Evolutionary conservation across 2,113 vertebrate species (phyloP).

Genomic region (Marmota monax): DNA sequence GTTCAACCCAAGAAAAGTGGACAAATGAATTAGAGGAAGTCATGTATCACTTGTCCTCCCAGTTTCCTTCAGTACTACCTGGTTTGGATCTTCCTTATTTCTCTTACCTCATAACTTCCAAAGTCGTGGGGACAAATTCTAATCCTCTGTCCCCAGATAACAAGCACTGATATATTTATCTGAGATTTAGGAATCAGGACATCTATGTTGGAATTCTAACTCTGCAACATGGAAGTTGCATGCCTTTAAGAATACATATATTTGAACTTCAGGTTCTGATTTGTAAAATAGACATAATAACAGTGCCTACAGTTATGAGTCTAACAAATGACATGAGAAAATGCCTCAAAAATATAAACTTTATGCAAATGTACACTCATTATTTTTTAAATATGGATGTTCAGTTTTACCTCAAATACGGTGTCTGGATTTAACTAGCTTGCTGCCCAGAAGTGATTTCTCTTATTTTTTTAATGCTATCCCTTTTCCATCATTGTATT

Average conservation of each 20-base stretch:
- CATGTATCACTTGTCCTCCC: background rate
- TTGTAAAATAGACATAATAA: slow-evolving; percentile 27
- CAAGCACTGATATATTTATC: slow-evolving; percentile 23
- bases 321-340: slow-evolving; percentile 40
- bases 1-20: background rate
- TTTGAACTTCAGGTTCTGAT: slow-evolving; percentile 42
- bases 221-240: background rate
- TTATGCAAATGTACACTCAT: background rate
- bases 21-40: background rate
- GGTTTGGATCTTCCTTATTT: background rate
- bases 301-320: background rate
- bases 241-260: slow-evolving; percentile 43
- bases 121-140: slow-evolving; percentile 21
- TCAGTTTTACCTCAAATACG: slow-evolving; percentile 37
- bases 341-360: slow-evolving; percentile 49
- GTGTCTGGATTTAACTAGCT: background rate
- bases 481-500: background rate
- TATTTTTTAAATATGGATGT: slow-evolving; percentile 29
- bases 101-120: background rate
- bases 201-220: slow-evolving; percentile 33
- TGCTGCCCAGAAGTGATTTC: background rate
- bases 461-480: background rate
- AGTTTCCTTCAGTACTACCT: background rate
- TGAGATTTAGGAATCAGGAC: slow-evolving; percentile 3
- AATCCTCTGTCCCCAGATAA: background rate